Conservation (phyloP, 2,113 vertebrate species). For the Erpornis zantholeuca region DNA sequence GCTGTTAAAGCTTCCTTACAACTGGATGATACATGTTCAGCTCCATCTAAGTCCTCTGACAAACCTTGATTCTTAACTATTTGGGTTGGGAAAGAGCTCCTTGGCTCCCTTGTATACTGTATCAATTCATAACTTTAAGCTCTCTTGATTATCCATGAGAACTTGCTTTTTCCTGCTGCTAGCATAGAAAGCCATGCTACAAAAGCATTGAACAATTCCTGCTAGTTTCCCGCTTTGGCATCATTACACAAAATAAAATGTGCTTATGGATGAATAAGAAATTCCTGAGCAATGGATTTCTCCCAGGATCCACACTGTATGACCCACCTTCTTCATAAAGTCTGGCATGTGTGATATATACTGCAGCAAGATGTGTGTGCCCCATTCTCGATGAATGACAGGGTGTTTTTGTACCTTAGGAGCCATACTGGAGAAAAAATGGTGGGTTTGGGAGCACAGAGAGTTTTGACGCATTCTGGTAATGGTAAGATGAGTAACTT, state of each 20-base stretch:
- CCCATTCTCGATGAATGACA: fast-evolving
- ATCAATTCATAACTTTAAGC: not conserved
- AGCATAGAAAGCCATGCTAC: not conserved
- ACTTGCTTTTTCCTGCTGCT: not conserved
- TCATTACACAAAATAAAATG: not conserved
- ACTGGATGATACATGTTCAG: not conserved
- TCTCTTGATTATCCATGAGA: not conserved
- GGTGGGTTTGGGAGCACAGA: not conserved
- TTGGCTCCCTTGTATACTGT: not conserved
- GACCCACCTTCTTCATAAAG: not conserved
- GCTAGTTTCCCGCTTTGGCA: not conserved
- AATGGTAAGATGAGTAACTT: not conserved
- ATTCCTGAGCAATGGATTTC: not conserved
- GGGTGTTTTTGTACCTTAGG: not conserved
- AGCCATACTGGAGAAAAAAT: not conserved
- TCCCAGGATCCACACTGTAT: not conserved
- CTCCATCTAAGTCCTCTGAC: not conserved
- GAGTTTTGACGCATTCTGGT: not conserved
- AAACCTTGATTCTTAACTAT: not conserved
- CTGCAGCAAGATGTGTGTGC: fast-evolving
- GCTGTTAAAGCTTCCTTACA: not conserved
- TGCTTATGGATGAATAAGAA: not conserved
- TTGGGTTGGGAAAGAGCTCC: not conserved
- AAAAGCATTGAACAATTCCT: not conserved
- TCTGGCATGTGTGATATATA: fast-evolving